Conservation (phyloP, 2,888 invertebrate species). For the Sipha maydis region DNA sequence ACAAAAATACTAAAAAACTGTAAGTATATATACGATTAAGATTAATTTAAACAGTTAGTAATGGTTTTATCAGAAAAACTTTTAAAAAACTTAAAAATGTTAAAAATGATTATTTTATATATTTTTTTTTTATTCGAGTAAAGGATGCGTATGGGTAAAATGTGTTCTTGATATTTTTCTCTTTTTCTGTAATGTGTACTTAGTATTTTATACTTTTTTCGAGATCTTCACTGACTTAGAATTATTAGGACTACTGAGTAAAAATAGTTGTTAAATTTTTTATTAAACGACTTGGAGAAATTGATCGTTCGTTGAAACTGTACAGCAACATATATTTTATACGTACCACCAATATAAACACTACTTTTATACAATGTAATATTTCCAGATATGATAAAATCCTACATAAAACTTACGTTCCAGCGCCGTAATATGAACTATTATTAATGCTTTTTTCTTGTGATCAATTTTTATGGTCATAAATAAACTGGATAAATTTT, state of each 20-base stretch:
- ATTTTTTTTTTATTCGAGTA: background rate
- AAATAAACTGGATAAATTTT: background rate
- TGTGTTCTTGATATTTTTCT: background rate
- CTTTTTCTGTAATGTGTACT: background rate
- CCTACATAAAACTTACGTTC: background rate
- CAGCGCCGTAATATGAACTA: background rate
- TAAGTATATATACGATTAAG: too few species aligned
- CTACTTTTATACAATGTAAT: background rate
- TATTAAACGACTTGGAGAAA: background rate
- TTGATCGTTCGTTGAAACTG: background rate
- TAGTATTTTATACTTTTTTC: background rate
- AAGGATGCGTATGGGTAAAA: background rate
- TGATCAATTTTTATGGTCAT: background rate
- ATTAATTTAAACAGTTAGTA: too few species aligned
- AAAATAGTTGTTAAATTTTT: background rate
- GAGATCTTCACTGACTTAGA: background rate
- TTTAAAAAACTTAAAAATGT: background rate
- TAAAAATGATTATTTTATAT: background rate
- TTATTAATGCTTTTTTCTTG: background rate
- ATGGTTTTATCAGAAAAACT: too few species aligned
- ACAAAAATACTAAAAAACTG: too few species aligned
- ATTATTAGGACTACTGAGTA: background rate
- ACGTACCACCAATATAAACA: background rate
- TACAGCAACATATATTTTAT: background rate
- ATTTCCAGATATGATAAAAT: background rate